Conservation (phyloP, 2,113 vertebrate genomes). For the Ginglymostoma cirratum region DNA sequence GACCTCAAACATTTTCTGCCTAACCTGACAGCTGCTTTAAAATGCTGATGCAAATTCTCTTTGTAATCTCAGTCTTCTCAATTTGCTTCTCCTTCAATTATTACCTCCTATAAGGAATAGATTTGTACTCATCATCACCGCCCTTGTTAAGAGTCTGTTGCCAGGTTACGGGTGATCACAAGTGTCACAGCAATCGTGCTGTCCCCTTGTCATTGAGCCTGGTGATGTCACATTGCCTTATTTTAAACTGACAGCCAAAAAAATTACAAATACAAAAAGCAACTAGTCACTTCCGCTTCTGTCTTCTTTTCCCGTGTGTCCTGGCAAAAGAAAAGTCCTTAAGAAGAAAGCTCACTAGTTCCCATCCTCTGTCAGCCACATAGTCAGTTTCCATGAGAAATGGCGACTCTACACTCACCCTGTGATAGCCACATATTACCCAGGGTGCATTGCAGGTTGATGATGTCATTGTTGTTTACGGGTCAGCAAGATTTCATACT, state of each 20-base stretch:
- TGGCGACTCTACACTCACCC: background rate
- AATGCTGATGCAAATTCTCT: background rate
- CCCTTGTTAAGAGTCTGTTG: background rate
- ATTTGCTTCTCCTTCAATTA: background rate
- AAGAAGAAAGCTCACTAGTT: too few relatives aligned
- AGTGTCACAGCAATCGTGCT: background rate
- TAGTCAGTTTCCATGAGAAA: background rate
- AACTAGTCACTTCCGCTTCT: background rate
- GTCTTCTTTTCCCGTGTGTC: background rate
- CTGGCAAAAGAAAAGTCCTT: too few relatives aligned
- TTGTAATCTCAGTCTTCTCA: background rate
- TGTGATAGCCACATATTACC: background rate
- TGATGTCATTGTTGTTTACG: background rate
- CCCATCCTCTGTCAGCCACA: background rate
- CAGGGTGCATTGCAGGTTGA: background rate
- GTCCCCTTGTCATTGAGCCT: background rate
- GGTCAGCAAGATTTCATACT: too few relatives aligned
- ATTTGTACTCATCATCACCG: background rate
- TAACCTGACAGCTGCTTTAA: background rate
- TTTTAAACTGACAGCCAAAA: background rate
- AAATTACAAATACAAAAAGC: background rate
- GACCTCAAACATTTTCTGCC: background rate
- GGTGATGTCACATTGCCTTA: conserved; percentile 16
- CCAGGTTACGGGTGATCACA: background rate
- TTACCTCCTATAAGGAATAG: background rate